phyloP scores from a whole-genome alignment of 2,888 invertebrate species.

The Notodonta ziczac region DNA sequence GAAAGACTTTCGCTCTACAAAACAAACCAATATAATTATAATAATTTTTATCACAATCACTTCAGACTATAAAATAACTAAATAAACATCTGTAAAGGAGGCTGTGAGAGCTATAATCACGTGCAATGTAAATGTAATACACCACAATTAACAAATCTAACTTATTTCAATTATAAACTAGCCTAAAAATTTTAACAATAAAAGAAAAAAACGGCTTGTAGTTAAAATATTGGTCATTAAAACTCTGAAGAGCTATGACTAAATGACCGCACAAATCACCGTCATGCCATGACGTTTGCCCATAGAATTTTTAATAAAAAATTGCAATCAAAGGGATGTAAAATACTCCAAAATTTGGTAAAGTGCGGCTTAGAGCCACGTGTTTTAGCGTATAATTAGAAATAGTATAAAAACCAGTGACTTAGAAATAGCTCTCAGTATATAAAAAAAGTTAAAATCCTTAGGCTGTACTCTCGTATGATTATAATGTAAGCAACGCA shows the following conservation, averaged over 20 bases:
- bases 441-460: conserved; percentile 83
- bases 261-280: conserved; percentile 74
- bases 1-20: conserved; percentile 57
- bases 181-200: conserved; percentile 85
- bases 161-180: conserved; percentile 82
- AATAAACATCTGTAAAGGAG: conserved; percentile 67
- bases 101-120: conserved; percentile 79
- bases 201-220: conserved; percentile 70
- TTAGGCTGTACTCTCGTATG: conserved; percentile 84
- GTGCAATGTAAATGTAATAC: conserved; percentile 81
- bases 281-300: conserved; percentile 82
- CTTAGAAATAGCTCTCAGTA: conserved; percentile 84
- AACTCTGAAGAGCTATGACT: conserved; percentile 83
- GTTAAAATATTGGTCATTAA: conserved; percentile 81
- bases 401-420: conserved; percentile 79
- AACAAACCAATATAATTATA: conserved; percentile 69
- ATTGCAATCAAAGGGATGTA: conserved; percentile 78
- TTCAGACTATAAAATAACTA: conserved; percentile 78
- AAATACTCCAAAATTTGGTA: conserved; percentile 81
- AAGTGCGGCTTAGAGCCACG: conserved; percentile 72
- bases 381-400: conserved; percentile 67
- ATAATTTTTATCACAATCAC: conserved; percentile 79
- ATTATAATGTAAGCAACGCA: conserved; percentile 84
- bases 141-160: conserved; percentile 84
- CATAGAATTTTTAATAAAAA: conserved; percentile 68